phyloP scores from a whole-genome alignment of 2,113 vertebrate genomes.

The Hepsetus odoe region DNA sequence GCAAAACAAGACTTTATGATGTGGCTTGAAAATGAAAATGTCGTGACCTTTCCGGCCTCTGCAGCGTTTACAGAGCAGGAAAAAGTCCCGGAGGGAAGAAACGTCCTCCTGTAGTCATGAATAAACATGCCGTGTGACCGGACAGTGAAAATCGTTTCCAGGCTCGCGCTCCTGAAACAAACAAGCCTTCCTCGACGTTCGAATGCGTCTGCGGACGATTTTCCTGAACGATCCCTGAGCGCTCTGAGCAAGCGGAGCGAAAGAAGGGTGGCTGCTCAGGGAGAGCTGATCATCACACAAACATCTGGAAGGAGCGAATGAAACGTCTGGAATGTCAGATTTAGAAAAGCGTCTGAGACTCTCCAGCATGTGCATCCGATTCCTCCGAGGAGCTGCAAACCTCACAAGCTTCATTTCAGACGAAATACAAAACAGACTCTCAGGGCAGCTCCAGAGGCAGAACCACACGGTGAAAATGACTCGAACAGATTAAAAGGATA shows the following conservation, averaged over 20 bases:
- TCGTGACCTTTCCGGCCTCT: too few species aligned
- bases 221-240: neutral
- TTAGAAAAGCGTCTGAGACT: neutral
- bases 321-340: neutral
- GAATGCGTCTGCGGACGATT: neutral
- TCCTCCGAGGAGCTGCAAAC: neutral
- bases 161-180: neutral
- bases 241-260: neutral
- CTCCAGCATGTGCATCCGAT: neutral
- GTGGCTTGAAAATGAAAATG: too few species aligned
- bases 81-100: too few species aligned
- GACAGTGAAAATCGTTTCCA: neutral
- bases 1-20: too few species aligned
- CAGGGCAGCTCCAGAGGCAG: too few species aligned
- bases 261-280: neutral
- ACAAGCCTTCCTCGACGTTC: neutral
- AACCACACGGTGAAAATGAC: too few species aligned
- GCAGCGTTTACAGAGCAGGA: too few species aligned
- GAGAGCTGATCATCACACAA: neutral
- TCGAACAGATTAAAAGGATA: too few species aligned
- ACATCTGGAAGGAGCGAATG: neutral
- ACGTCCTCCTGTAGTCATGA: too few species aligned
- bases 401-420: too few species aligned
- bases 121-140: neutral
- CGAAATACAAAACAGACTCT: too few species aligned